These are phyloP conservation scores for Luscinia luscinia DNA, from an alignment of 2,797 vertebrate species.

Conservation along the genomic window DNA sequence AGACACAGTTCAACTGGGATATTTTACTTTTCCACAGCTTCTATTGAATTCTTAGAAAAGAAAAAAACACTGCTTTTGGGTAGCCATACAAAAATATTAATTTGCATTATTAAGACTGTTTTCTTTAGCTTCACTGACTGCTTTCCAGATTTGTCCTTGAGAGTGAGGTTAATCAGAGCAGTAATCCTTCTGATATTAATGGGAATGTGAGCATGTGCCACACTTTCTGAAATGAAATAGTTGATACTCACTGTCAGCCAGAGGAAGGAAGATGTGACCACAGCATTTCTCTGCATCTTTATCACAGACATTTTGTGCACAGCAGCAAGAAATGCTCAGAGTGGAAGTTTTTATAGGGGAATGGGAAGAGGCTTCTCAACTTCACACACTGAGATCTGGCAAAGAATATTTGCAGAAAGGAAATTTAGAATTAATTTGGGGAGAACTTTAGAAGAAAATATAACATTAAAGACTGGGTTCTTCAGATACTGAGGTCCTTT, in stretches of 20 bases:
- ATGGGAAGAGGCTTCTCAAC: background rate
- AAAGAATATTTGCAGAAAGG: background rate
- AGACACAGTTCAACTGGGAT: background rate
- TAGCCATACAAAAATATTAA: background rate
- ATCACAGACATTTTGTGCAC: background rate
- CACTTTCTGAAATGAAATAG: background rate
- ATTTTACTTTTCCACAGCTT: background rate
- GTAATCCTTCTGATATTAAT: background rate
- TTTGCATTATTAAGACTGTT: background rate
- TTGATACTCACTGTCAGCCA: background rate
- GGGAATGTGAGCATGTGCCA: background rate
- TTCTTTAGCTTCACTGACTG: background rate
- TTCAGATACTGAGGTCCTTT: background rate
- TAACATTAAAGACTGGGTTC: background rate
- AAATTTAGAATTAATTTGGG: background rate
- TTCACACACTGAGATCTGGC: background rate
- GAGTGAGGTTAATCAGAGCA: background rate
- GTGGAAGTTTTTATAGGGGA: background rate
- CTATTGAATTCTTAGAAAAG: background rate
- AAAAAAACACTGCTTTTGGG: background rate
- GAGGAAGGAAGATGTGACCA: background rate
- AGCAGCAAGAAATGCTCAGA: background rate
- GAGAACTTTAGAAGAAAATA: background rate
- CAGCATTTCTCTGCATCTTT: background rate
- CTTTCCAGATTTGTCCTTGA: background rate